Evolutionary conservation across 1,140 invertebrate species (phyloP).

Genomic region (Papilio dardanus): DNA sequence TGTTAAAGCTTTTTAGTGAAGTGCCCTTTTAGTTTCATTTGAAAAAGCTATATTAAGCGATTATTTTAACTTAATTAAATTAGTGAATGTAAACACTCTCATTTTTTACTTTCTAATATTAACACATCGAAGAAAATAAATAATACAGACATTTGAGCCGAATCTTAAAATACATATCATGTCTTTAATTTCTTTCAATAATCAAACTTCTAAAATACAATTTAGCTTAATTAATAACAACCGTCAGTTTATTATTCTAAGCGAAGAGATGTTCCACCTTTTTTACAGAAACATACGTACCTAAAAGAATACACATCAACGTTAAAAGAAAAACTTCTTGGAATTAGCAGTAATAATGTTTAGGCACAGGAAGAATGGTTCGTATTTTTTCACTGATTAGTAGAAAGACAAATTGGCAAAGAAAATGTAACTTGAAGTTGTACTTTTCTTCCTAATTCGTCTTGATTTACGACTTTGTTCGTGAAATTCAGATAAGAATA

Average conservation of each 20-base stretch:
- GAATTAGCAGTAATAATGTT: conserved; percentile 20
- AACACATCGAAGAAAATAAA: no score
- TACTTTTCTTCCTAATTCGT: conserved; percentile 20
- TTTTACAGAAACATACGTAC: not conserved
- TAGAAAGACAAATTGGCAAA: conserved; percentile 12
- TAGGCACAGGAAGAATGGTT: not conserved
- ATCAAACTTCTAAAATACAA: no score
- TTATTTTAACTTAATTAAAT: not conserved
- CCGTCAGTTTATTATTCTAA: not conserved
- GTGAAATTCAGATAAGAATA: conserved; percentile 7
- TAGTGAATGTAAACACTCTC: not conserved
- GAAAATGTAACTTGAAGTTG: conserved; percentile 16
- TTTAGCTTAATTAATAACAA: not conserved
- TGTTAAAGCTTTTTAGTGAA: conserved; percentile 24
- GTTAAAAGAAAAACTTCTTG: conserved; percentile 1
- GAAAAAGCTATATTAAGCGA: not conserved
- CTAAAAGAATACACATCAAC: not conserved
- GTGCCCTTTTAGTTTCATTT: conserved; percentile 25
- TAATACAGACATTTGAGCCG: no score
- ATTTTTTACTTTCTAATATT: no score
- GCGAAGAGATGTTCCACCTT: not conserved
- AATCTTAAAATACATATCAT: no score
- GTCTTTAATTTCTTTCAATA: no score
- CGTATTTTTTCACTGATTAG: conserved; percentile 19
- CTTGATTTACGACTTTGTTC: conserved; percentile 17